Conservation (phyloP, 2,797 vertebrate species). For the Anguilla megastoma region DNA sequence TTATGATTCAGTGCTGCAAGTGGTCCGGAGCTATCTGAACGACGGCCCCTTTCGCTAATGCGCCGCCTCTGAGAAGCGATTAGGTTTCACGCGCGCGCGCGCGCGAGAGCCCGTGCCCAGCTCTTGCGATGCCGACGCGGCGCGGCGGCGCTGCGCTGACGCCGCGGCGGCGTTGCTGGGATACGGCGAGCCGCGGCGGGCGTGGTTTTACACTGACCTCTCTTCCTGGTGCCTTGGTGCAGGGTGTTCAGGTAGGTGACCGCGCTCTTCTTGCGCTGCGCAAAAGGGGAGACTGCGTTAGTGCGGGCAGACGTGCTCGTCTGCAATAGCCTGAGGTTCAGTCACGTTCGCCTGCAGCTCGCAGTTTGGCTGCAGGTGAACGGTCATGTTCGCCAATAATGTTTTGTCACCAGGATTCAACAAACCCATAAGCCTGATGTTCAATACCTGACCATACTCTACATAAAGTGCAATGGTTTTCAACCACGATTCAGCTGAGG, state of each 20-base stretch:
- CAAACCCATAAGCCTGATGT: background rate
- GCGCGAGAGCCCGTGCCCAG: background rate
- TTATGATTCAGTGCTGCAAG: background rate
- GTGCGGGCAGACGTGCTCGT: background rate
- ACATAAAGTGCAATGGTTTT: background rate
- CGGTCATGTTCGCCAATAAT: background rate
- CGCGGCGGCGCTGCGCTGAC: background rate
- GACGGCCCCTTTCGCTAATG: background rate
- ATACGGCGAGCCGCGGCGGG: background rate
- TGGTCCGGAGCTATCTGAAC: background rate
- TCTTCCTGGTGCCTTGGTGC: slow-evolving; percentile 96
- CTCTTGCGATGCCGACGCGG: background rate
- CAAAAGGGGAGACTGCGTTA: slow-evolving; percentile 13
- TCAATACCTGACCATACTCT: background rate
- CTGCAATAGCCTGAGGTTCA: background rate
- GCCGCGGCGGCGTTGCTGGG: background rate
- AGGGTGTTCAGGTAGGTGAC: slow-evolving; percentile 98
- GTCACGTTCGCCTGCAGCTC: background rate
- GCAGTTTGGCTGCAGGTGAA: background rate
- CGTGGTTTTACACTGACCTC: slow-evolving; percentile 80
- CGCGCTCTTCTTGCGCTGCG: slow-evolving; percentile 95
- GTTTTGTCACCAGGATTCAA: background rate
- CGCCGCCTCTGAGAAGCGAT: background rate
- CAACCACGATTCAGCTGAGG: background rate
- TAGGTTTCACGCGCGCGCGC: background rate